Evolutionary conservation across 1,140 invertebrate genomes (phyloP).

Genomic region (Drosophila parvula): DNA sequence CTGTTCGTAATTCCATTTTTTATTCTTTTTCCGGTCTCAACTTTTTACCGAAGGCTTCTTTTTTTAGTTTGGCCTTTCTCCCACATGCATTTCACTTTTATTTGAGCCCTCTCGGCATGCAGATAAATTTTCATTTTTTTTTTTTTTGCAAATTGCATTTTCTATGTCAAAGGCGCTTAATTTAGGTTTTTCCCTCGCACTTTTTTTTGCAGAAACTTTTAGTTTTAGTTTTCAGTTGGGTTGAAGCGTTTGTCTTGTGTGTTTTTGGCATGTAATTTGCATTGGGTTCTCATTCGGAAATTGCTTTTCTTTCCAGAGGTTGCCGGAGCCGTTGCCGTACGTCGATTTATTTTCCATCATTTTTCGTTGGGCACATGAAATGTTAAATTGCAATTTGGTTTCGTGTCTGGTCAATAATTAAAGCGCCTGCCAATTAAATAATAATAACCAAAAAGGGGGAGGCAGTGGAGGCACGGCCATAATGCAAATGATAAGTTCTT

Average conservation of each 20-base stretch:
- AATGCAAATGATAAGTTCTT: slow-evolving; percentile 79
- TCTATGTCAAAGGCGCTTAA: slow-evolving; percentile 79
- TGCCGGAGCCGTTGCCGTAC: background rate
- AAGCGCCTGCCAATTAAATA: slow-evolving; percentile 75
- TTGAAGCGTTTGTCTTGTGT: slow-evolving; percentile 57
- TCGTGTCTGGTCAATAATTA: slow-evolving; percentile 68
- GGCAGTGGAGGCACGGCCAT: slow-evolving; percentile 4
- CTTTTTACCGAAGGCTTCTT: slow-evolving; percentile 34
- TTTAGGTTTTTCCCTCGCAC: slow-evolving; percentile 51
- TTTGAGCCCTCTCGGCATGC: slow-evolving; percentile 38
- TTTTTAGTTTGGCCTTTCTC: slow-evolving; percentile 40
- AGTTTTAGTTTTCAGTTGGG: slow-evolving; percentile 34
- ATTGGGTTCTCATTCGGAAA: slow-evolving; percentile 63
- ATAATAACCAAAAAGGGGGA: slow-evolving; percentile 44
- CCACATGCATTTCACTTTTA: slow-evolving; percentile 56
- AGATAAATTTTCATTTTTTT: slow-evolving; percentile 36
- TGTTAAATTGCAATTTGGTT: slow-evolving; percentile 40
- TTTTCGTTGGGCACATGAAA: slow-evolving; percentile 41
- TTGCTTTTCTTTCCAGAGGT: slow-evolving; percentile 56
- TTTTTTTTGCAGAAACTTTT: slow-evolving; percentile 26
- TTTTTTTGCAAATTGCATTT: slow-evolving; percentile 70
- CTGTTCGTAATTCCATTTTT: slow-evolving; percentile 67
- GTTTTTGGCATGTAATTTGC: slow-evolving; percentile 79
- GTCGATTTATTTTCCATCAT: slow-evolving; percentile 27
- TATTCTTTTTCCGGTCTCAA: slow-evolving; percentile 1